Conservation (phyloP, 2,113 vertebrate genomes). For the Picathartes gymnocephalus region DNA sequence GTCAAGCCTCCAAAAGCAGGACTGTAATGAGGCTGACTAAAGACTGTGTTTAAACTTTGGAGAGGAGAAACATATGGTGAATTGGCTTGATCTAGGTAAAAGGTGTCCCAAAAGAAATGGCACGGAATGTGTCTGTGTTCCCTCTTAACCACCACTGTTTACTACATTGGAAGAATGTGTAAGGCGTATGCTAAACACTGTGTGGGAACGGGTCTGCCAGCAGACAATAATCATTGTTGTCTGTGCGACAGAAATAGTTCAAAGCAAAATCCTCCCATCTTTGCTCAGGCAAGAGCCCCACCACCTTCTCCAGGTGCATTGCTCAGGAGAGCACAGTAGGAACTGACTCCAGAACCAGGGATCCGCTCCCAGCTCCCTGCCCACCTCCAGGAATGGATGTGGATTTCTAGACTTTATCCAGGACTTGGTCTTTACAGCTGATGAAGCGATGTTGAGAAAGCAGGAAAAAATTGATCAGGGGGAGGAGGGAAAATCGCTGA, state of each 20-base stretch:
- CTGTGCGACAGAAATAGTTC: neutral
- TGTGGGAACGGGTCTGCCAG: neutral
- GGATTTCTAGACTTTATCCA: neutral
- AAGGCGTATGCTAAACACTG: neutral
- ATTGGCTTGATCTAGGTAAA: neutral
- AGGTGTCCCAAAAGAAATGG: neutral
- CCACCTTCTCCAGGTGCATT: neutral
- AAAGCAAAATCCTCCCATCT: neutral
- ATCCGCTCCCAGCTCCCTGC: rapidly evolving
- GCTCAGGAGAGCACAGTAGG: neutral
- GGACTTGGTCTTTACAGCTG: neutral
- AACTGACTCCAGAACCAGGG: rapidly evolving
- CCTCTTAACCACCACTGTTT: neutral
- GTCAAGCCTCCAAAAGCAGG: neutral
- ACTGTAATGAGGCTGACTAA: neutral
- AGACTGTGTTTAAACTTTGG: slow-evolving; percentile 16
- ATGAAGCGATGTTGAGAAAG: neutral
- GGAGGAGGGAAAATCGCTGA: rapidly evolving
- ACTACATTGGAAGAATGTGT: neutral
- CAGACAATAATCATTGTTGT: neutral
- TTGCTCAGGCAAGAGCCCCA: neutral
- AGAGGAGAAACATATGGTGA: neutral
- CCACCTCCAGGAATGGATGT: neutral
- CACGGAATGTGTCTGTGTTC: neutral
- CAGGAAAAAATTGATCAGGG: neutral